Percentiles rank a stretch among this genome's conserved stretches.
phyloP scores from a whole-genome alignment of 2,888 invertebrate genomes.

The Drosophila leonis region DNA sequence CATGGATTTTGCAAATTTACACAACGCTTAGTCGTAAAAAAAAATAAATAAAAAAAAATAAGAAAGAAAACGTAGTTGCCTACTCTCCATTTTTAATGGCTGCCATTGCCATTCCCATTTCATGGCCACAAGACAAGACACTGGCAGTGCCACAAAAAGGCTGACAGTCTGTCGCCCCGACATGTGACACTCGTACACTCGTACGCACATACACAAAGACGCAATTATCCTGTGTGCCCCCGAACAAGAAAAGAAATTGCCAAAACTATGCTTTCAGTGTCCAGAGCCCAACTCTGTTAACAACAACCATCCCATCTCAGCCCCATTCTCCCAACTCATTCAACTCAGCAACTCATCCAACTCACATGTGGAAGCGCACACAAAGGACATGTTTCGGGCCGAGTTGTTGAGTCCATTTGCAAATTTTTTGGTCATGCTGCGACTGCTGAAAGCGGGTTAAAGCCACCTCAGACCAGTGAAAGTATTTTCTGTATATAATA shows the following conservation, averaged over 20 bases:
- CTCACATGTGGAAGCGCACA: constrained; percentile 74
- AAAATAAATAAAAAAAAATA: constrained; percentile 42
- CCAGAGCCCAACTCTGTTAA: constrained; percentile 23
- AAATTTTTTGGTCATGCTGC: constrained; percentile 66
- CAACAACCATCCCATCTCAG: not conserved
- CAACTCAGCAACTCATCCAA: constrained; percentile 46
- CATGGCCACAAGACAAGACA: constrained; percentile 50
- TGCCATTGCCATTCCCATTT: constrained; percentile 57
- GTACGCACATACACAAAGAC: constrained; percentile 47
- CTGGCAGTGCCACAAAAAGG: constrained; percentile 45
- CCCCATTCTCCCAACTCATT: constrained; percentile 25
- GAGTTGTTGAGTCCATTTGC: constrained; percentile 72
- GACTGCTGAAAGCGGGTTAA: constrained; percentile 75
- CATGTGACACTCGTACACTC: constrained; percentile 21
- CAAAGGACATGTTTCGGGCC: constrained; percentile 70
- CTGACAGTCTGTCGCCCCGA: constrained; percentile 50
- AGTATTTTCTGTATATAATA: constrained; percentile 51
- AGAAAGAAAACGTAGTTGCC: constrained; percentile 36
- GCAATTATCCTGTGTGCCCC: constrained; percentile 67
- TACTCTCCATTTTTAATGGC: constrained; percentile 77
- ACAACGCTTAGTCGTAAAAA: constrained; percentile 71
- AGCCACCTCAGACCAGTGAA: constrained; percentile 52
- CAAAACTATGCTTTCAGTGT: constrained; percentile 48
- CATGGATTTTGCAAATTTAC: constrained; percentile 73
- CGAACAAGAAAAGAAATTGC: constrained; percentile 48